These are phyloP conservation scores for Arctia plantaginis DNA, from an alignment of 2,888 invertebrate species.

Conservation along the genomic window DNA sequence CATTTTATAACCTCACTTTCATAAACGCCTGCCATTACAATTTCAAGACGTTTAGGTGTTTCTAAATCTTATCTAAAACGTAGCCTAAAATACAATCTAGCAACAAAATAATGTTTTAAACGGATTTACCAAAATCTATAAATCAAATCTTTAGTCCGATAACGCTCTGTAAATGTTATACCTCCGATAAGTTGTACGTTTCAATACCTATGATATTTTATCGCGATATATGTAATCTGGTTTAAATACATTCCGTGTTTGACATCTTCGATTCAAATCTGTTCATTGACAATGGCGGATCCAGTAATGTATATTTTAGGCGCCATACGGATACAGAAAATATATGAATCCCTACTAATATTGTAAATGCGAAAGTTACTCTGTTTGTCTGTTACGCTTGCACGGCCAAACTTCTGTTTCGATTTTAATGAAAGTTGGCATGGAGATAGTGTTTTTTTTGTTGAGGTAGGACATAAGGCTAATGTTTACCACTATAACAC, in stretches of 20 bases:
- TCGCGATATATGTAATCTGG: slow-evolving; percentile 26
- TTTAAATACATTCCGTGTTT: slow-evolving; percentile 15
- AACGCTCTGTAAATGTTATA: slow-evolving; percentile 35
- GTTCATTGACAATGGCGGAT: not conserved
- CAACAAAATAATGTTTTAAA: slow-evolving; percentile 44
- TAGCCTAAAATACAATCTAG: slow-evolving; percentile 43
- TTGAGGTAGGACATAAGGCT: too few species aligned
- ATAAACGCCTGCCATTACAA: not conserved
- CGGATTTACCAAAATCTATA: slow-evolving; percentile 46
- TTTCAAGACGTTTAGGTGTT: not conserved
- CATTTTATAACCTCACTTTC: not conserved
- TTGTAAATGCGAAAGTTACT: too few species aligned
- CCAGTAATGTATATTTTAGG: not conserved
- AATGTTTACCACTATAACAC: too few species aligned
- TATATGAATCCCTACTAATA: too few species aligned
- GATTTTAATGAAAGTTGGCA: too few species aligned
- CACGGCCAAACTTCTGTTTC: too few species aligned
- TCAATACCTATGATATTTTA: slow-evolving; percentile 17
- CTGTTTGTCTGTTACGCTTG: too few species aligned
- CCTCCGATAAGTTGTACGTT: slow-evolving; percentile 30
- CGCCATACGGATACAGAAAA: not conserved
- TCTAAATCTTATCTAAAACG: slow-evolving; percentile 17
- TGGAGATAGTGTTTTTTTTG: too few species aligned
- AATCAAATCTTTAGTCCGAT: slow-evolving; percentile 42
- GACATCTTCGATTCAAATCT: slow-evolving; percentile 1